Conservation (phyloP, 2,797 vertebrate genomes). For the Enteromius radiatus region DNA sequence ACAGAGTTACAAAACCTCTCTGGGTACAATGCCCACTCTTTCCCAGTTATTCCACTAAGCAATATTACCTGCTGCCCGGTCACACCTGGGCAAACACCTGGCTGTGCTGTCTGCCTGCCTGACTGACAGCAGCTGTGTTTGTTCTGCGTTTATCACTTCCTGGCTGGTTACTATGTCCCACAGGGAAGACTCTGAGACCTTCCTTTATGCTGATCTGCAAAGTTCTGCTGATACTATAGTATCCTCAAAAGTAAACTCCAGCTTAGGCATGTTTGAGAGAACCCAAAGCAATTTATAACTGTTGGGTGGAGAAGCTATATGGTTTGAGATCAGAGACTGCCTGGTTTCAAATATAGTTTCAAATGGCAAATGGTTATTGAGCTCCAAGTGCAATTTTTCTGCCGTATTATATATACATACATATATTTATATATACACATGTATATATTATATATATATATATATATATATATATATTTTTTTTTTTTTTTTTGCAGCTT, state of each 20-base stretch:
- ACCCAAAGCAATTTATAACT: conserved; percentile 20
- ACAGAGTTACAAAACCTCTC: background rate
- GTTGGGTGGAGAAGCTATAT: background rate
- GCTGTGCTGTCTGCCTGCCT: conserved; percentile 61
- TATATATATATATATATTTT: too few species aligned
- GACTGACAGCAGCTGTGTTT: conserved; percentile 70
- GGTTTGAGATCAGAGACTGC: conserved; percentile 3
- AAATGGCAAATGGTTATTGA: background rate
- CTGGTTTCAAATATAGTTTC: background rate
- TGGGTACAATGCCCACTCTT: background rate
- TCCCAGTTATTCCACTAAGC: conserved; percentile 3
- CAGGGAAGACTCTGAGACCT: conserved; percentile 49
- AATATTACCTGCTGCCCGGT: conserved; percentile 26
- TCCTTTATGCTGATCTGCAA: conserved; percentile 65
- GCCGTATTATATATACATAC: too few species aligned
- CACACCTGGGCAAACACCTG: conserved; percentile 61
- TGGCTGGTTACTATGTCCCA: conserved; percentile 67
- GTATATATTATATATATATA: too few species aligned
- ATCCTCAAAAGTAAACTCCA: conserved; percentile 55
- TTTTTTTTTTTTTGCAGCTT: too few species aligned
- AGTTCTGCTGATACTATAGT: conserved; percentile 56
- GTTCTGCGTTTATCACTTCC: conserved; percentile 71
- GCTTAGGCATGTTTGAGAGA: conserved; percentile 34
- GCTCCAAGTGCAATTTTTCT: background rate
- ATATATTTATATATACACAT: too few species aligned